Base-by-base conservation (phyloP, 2,113 vertebrate species). In the Mustela nigripes region DNA sequence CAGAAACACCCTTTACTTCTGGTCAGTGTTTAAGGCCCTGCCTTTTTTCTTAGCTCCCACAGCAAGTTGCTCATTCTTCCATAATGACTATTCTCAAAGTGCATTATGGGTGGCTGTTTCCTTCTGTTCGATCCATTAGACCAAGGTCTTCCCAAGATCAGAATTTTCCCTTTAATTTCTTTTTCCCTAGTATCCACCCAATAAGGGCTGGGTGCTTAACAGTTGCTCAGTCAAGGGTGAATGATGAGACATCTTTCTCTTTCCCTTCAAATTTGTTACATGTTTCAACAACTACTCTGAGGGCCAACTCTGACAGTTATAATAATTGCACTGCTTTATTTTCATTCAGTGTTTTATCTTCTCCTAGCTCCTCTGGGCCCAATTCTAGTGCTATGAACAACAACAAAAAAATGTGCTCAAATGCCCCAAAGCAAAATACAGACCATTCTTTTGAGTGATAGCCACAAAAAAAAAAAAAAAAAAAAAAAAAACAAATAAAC, bases 261-360 rank as follows among this genome's bases (percentile, higher is more conserved):
- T 76, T 92, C 33, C 9, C 67, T 73, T 8, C 19, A 60, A 82
- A 86, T 36, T 58, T 85, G 50, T 85, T 14, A 14, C 42, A 62
- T 76, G 26, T 67, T 86, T 94, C 45, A 87, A 1, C 22, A 76
- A 56, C 53, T 28, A 79, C 50, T 33, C 71, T 63, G 26, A 82
- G 1, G 2, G 62, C 21, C 56, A 45, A 19, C 26, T 85, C 63
- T 90, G 62, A 83, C 53, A 22, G 18, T 42, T 92, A 83, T 31
- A 89, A 76, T 86, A 83, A 73, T 39, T 28, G 6, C 60, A 22
- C 36, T 74, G 16, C n/a, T 92, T 86, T 83, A 67, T 93, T 97
- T 90, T 74, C 39, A 88, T 21, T 65, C 21, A 21, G 31, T 48
- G 42, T 91, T 62, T 93, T 26, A 62, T 79, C 21, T 81, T 89